These are phyloP conservation scores for Drosophila truncata DNA, from an alignment of 1,140 invertebrate species.

Conservation along the genomic window DNA sequence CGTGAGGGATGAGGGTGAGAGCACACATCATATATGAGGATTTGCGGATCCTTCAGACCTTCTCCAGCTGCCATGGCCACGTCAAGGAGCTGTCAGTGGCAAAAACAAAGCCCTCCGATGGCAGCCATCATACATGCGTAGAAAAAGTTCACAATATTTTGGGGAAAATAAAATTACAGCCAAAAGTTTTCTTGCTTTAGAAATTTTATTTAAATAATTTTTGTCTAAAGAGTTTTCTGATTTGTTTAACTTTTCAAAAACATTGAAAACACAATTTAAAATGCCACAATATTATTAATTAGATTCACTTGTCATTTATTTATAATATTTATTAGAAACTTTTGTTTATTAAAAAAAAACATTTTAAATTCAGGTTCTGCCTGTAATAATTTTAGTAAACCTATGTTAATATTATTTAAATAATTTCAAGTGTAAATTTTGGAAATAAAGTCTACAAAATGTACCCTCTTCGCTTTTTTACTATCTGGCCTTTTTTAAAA, in stretches of 20 bases:
- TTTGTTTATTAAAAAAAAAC: too few relatives aligned
- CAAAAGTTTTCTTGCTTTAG: too few relatives aligned
- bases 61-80: slow-evolving; percentile 39
- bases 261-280: too few relatives aligned
- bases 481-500: slow-evolving; percentile 2
- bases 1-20: slow-evolving; percentile 15
- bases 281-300: too few relatives aligned
- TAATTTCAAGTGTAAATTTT: slow-evolving; percentile 1
- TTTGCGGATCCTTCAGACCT: slow-evolving; percentile 63
- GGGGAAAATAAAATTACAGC: not conserved
- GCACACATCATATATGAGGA: slow-evolving; percentile 67
- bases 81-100: slow-evolving; percentile 69
- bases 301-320: too few relatives aligned
- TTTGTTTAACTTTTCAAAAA: not conserved
- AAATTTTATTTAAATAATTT: too few relatives aligned
- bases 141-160: not conserved
- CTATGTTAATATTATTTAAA: too few relatives aligned
- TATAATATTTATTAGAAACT: too few relatives aligned
- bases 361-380: too few relatives aligned
- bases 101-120: slow-evolving; percentile 67
- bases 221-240: too few relatives aligned
- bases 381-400: too few relatives aligned
- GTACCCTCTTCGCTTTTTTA: not conserved
- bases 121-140: slow-evolving; percentile 54
- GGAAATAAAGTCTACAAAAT: not conserved